Percentiles rank a stretch among this genome's conserved stretches.
phyloP scores from a whole-genome alignment of 2,113 vertebrate species.

The Jaculus jaculus region DNA sequence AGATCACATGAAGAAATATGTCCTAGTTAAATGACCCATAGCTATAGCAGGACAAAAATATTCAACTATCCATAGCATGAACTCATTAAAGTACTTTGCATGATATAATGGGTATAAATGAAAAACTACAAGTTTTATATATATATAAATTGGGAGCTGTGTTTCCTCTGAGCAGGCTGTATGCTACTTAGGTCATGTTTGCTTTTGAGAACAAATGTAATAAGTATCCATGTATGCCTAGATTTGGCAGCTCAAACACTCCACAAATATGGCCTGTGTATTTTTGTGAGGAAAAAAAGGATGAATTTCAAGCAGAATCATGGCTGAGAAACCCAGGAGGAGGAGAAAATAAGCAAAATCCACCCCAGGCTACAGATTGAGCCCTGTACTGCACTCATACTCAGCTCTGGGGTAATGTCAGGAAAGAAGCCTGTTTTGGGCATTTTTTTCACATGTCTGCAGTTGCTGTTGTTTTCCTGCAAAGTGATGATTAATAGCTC shows the following conservation, averaged over 20 bases:
- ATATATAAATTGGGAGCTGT: too few relatives aligned
- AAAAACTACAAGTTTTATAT: too few relatives aligned
- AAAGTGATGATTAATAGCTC: background rate
- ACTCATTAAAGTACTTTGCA: too few relatives aligned
- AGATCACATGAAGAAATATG: background rate
- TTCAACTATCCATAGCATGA: too few relatives aligned
- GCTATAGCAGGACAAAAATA: background rate
- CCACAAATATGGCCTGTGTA: background rate
- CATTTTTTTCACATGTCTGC: too few relatives aligned
- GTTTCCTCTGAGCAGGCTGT: too few relatives aligned
- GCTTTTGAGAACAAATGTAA: background rate
- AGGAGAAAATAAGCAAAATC: too few relatives aligned
- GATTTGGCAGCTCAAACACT: background rate
- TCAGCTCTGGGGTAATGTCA: background rate
- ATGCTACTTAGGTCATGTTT: too few relatives aligned
- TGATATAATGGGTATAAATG: rapidly evolving
- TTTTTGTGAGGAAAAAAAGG: background rate
- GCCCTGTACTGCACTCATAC: too few relatives aligned
- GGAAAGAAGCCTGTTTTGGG: background rate
- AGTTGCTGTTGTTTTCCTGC: too few relatives aligned
- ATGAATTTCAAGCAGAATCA: background rate
- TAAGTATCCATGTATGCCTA: background rate
- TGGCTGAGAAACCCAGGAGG: background rate
- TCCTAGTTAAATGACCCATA: background rate
- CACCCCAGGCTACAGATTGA: background rate